Percentiles rank a stretch among this genome's conserved stretches.
Evolutionary conservation across 2,888 invertebrate species (phyloP).

Genomic region (Aquatica leii): DNA sequence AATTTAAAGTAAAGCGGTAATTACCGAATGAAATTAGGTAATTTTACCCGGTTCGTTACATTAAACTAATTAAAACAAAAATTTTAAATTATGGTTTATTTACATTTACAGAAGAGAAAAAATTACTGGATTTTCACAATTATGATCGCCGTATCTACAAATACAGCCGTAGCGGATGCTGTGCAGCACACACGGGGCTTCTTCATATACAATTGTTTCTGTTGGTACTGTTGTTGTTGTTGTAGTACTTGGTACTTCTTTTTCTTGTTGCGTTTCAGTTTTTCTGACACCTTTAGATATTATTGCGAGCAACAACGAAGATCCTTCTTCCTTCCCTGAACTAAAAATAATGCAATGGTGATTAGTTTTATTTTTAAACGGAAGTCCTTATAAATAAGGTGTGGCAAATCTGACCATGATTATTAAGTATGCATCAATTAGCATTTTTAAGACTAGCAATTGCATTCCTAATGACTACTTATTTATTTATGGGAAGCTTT

Average conservation of each 20-base stretch:
- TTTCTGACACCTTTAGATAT: background rate
- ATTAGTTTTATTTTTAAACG: background rate
- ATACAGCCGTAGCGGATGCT: constrained; percentile 22
- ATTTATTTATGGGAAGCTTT: too few species aligned
- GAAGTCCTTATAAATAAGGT: constrained; percentile 1
- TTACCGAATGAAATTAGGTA: too few species aligned
- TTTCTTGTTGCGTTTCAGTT: background rate
- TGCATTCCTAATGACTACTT: constrained; percentile 4
- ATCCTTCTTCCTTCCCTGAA: background rate
- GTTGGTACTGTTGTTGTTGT: background rate
- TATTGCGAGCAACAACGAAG: background rate
- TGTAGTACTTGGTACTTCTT: too few species aligned
- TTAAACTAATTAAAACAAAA: too few species aligned
- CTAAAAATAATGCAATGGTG: background rate
- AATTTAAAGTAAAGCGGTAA: too few species aligned
- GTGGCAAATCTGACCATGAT: constrained; percentile 7
- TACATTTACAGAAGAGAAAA: background rate
- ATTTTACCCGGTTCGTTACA: too few species aligned
- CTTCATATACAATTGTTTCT: background rate
- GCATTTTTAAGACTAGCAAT: background rate
- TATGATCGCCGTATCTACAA: constrained; percentile 21
- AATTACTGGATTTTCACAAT: background rate
- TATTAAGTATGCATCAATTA: background rate
- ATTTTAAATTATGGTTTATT: too few species aligned
- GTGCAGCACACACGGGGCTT: constrained; percentile 16